Evolutionary conservation across 2,797 vertebrate genomes (phyloP), one percentile per base, ranked within the genome.

Genomic region (Etheostoma perlongum): DNA sequence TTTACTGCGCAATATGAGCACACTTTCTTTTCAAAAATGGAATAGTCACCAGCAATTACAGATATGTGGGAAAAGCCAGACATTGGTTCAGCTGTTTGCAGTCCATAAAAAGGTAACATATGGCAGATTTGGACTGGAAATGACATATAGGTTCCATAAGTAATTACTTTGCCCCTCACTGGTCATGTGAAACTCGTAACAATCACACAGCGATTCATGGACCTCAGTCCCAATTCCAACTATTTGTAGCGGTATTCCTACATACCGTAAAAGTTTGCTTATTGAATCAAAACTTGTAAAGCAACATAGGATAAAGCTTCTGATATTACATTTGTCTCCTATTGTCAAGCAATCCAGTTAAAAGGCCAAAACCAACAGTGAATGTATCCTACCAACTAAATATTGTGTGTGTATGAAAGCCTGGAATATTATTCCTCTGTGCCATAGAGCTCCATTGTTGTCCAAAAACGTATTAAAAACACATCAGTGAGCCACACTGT

Each of bases 1-100:
- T 78, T 74, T 63, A 61, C 54, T 81, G 5, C 67, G 9, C 40
- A 66, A 61, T 57, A 63, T 74, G 36, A 81, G 52, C 60, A 83
- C 25, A 69, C 3, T 2, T 30, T 16, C 54, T 61, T 67, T 67
- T 64, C 13, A 69, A 52, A 72, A 59, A 55, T 3, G 5, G 67
- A 74, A 63, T 18, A 61, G 61, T 58, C 62, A 76, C 51, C 65
- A 75, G 62, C 57, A 64, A 71, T 74, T 72, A 65, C 14, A 78
- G 69, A 81, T 68, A 67, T 53, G 27, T 59, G 48, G 15, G 21
- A 75, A 74, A 76, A 75, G 4, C 53, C 36, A 55, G 51, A 70
- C n/a, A 30, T 55, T 54, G 61, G 46, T 65, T 77, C 47, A 70
- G 46, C 19, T 69, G 58, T 52, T 65, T 74, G 25, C 59, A 67